A percentile compares a stretch with the other conserved stretches of the same genome.
Conservation (phyloP, 2,888 invertebrate species). For the Orthosia gothica region DNA sequence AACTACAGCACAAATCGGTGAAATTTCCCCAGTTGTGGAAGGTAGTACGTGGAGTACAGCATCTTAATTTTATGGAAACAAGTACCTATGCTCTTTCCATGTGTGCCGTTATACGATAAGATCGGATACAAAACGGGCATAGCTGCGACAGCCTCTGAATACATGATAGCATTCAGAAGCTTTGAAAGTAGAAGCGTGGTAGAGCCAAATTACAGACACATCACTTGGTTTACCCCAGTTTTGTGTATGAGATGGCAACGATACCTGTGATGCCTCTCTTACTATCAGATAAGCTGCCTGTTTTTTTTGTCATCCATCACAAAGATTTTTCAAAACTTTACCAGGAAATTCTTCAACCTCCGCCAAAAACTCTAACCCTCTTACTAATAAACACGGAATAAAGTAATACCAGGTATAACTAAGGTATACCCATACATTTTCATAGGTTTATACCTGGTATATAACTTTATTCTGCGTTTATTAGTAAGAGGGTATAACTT, state of each 20-base stretch:
- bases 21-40: neutral
- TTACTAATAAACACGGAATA: no score
- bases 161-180: neutral
- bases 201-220: neutral
- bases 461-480: no score
- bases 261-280: neutral
- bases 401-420: no score
- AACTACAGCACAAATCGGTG: neutral
- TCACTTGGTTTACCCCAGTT: neutral
- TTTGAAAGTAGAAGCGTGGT: constrained; percentile 6
- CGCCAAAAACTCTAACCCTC: no score
- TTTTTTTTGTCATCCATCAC: neutral
- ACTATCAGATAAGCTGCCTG: neutral
- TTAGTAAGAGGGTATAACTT: no score
- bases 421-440: no score
- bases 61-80: constrained; percentile 29
- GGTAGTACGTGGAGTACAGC: neutral
- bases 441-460: no score
- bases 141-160: constrained; percentile 21
- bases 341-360: no score
- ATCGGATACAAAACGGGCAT: constrained; percentile 24
- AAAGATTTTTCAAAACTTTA: neutral
- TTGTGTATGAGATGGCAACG: neutral
- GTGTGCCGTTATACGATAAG: constrained; percentile 23
- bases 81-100: neutral